Conservation (phyloP, 2,113 vertebrate genomes). For the Hyaena hyaena region DNA sequence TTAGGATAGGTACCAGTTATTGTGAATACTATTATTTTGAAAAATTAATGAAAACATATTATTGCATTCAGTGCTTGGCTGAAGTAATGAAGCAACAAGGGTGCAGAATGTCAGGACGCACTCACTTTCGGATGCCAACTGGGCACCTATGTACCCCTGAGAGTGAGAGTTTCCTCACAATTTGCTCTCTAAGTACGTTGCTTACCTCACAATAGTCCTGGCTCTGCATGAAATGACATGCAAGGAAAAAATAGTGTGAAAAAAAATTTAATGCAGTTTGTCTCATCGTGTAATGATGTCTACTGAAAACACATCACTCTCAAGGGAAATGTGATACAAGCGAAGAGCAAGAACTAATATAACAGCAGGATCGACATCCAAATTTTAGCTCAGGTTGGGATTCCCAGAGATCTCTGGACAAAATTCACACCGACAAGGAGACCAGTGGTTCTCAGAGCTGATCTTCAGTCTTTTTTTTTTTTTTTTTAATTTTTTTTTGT, state of each 20-base stretch:
- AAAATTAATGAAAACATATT: neutral
- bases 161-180: neutral
- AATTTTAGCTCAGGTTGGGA: neutral
- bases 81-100: neutral
- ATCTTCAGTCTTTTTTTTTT: neutral
- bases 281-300: neutral
- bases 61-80: neutral
- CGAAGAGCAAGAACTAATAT: neutral
- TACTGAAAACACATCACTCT: neutral
- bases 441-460: neutral
- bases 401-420: neutral
- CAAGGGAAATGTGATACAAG: neutral
- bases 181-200: accelerated
- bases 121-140: accelerated
- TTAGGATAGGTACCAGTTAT: neutral
- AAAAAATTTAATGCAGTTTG: neutral
- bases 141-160: accelerated
- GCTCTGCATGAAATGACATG: neutral
- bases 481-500: too few species aligned
- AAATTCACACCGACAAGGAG: neutral
- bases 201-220: neutral
- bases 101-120: accelerated
- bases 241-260: neutral
- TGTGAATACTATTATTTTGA: neutral
- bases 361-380: neutral